Percentiles rank a stretch among this genome's conserved stretches.
Conservation (phyloP, 2,797 vertebrate species). For the Chelmon rostratus region DNA sequence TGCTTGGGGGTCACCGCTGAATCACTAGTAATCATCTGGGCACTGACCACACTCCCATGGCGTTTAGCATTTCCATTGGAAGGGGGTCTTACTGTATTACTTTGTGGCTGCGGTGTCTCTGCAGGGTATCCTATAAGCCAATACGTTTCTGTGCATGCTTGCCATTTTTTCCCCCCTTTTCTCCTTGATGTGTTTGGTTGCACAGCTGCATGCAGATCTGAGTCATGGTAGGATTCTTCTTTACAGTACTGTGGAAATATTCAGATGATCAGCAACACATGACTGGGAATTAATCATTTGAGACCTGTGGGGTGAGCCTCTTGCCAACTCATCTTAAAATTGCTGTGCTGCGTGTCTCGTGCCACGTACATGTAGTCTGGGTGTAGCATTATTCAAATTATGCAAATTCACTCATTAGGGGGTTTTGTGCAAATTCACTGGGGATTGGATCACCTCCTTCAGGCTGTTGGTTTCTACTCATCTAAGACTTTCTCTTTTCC, state of each 20-base stretch:
- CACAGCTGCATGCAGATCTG: constrained; percentile 72
- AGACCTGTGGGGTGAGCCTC: constrained; percentile 57
- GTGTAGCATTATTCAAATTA: constrained; percentile 41
- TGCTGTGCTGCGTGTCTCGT: constrained; percentile 37
- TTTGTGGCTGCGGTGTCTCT: constrained; percentile 64
- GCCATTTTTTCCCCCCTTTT: constrained; percentile 29
- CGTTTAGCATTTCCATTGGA: constrained; percentile 62
- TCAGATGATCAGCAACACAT: constrained; percentile 75
- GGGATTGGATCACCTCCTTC: constrained; percentile 42
- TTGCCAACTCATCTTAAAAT: constrained; percentile 58
- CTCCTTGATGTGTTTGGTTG: constrained; percentile 60
- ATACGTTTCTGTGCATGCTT: constrained; percentile 43
- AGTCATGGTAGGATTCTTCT: constrained; percentile 66
- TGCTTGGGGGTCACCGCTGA: constrained; percentile 49
- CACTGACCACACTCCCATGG: constrained; percentile 54
- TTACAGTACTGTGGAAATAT: constrained; percentile 69
- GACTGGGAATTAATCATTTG: constrained; percentile 69
- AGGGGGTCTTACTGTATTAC: constrained; percentile 55
- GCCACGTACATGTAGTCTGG: constrained; percentile 52
- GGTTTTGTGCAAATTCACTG: constrained; percentile 49
- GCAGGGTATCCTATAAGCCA: constrained; percentile 59
- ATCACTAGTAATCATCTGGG: constrained; percentile 62
- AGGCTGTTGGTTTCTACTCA: constrained; percentile 47
- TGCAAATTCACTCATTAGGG: constrained; percentile 54
- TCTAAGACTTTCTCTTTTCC: constrained; percentile 42